Percentiles rank a stretch among this genome's conserved stretches.
These are phyloP conservation scores for Silurus meridionalis DNA, from an alignment of 2,113 vertebrate genomes.

Conservation along the genomic window DNA sequence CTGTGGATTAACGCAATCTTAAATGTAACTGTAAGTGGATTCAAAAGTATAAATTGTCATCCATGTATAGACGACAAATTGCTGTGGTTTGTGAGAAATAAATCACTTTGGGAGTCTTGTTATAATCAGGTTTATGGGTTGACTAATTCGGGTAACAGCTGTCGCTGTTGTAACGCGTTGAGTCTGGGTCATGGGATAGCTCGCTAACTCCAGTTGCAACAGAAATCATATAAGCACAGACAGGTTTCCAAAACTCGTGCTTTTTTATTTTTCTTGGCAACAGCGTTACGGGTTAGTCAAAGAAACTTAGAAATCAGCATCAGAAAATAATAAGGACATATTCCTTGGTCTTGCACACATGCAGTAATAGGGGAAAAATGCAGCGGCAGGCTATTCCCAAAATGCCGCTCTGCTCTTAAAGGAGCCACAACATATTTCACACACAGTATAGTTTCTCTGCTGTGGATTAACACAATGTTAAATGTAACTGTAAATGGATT, in stretches of 20 bases:
- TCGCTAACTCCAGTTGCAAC: slow-evolving; percentile 33
- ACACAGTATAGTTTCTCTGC: too few relatives aligned
- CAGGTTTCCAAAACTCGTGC: too few relatives aligned
- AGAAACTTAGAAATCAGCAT: too few relatives aligned
- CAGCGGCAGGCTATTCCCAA: too few relatives aligned
- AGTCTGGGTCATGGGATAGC: background rate
- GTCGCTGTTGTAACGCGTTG: background rate
- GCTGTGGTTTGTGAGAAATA: background rate
- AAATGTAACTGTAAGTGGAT: background rate
- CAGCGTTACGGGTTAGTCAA: too few relatives aligned
- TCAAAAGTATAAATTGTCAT: background rate
- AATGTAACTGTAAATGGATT: background rate
- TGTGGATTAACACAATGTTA: background rate
- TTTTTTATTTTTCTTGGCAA: too few relatives aligned
- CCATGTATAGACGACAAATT: background rate
- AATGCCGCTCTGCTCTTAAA: too few relatives aligned
- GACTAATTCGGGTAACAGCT: background rate
- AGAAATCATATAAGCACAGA: too few relatives aligned
- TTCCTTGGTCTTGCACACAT: too few relatives aligned
- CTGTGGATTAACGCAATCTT: background rate
- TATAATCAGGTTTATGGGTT: background rate
- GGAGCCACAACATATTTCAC: too few relatives aligned
- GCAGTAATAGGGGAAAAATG: too few relatives aligned
- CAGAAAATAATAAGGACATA: too few relatives aligned
- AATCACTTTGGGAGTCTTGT: background rate